Base-by-base conservation (phyloP, 2,888 invertebrate species). In the Sminthurides aquaticus region DNA sequence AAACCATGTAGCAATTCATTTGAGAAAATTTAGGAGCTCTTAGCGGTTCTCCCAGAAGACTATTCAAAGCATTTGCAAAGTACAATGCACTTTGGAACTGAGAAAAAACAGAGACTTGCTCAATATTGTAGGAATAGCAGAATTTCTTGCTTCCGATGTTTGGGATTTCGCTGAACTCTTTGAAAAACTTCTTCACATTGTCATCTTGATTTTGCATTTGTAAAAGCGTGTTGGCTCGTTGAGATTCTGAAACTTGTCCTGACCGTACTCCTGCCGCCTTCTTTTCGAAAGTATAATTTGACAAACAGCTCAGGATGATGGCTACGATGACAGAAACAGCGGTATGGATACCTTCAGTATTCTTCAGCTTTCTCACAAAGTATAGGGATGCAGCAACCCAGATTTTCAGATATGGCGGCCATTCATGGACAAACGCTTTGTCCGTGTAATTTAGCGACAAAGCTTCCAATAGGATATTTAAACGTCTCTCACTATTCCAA, bases 51-150 rank as follows among this genome's bases (percentile, higher is more conserved):
- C 67, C 68, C 2, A 72, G 49, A 22, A 74, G 43, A 49, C 58
- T 67, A 34, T 71, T 72, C n/a, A 74, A 28, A 64, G 68, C 67
- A 20, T 60, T 63, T 15, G 66, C 57, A 57, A 72, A 70, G 27
- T 54, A 69, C 0, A 72, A 34, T 15, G 71, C 26, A 57, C 67
- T 62, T 22, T 68, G 54, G 26, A 62, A 72, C 49, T 71, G 67
- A 1, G 67, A 71, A n/a, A 66, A 61, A 2, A 27, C 49, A 43
- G 61, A 68, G 1, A 69, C 57, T 2, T 63, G 28, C 1, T 27
- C 11, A 15, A 72, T 69, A 29, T 71, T 68, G 52, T 74, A 74
- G 0, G 34, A 26, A 55, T 62, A 64, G 57, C 58, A 62, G 20
- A 68, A 69, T 15, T 65, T 65, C 11, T 48, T 62, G 5, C 24